Conservation (phyloP, 2,888 invertebrate species). For the Spisula subtruncata region DNA sequence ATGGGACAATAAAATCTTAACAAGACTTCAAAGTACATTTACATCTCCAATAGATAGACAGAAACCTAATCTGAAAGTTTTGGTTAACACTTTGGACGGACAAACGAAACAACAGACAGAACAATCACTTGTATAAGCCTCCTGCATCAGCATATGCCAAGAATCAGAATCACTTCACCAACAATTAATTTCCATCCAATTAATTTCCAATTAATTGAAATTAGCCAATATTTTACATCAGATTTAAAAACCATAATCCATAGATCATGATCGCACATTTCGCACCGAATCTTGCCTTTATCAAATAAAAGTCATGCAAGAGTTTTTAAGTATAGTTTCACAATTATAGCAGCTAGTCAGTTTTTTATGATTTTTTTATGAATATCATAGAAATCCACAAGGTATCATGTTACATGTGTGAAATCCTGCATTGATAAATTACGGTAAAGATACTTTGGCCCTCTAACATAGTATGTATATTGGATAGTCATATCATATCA, state of each 20-base stretch:
- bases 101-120: no score
- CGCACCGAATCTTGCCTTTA: background rate
- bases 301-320: background rate
- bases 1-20: no score
- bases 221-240: background rate
- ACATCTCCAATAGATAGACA: no score
- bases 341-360: background rate
- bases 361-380: slow-evolving; percentile 9
- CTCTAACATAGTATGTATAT: background rate
- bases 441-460: background rate
- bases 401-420: background rate
- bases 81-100: no score
- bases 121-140: no score
- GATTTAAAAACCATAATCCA: background rate
- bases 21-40: no score
- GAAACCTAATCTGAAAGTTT: no score
- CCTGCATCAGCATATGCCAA: no score
- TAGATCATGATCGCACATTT: background rate
- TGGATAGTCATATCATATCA: background rate
- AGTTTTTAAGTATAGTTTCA: background rate
- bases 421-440: background rate
- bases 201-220: background rate
- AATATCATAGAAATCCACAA: background rate
- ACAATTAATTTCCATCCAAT: background rate
- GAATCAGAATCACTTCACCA: background rate